phyloP scores from a whole-genome alignment of 1,140 invertebrate genomes.

The Tachypleus tridentatus region DNA sequence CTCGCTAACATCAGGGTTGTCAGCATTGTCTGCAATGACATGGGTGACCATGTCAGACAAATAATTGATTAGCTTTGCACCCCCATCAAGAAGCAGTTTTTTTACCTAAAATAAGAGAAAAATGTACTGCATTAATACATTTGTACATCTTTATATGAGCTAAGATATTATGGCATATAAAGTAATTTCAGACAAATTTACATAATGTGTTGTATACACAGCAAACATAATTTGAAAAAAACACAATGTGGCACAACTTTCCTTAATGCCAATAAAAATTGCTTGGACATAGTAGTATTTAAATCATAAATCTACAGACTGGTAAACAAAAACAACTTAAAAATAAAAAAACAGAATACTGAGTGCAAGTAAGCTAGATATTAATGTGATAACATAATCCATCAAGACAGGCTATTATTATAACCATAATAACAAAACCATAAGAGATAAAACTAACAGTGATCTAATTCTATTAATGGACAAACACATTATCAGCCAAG shows the following conservation, averaged over 20 bases:
- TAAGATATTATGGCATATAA: not conserved
- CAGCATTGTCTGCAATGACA: conserved; percentile 67
- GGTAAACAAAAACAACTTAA: too few species aligned
- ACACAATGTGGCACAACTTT: not conserved
- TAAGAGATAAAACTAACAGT: too few species aligned
- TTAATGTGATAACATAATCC: too few species aligned
- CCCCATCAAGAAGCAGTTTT: conserved; percentile 59
- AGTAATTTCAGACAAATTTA: not conserved
- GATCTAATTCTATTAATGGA: too few species aligned
- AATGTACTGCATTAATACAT: not conserved
- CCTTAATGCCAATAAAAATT: too few species aligned
- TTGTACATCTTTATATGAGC: not conserved
- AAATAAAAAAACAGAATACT: too few species aligned
- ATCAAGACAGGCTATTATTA: too few species aligned
- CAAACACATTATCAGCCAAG: too few species aligned
- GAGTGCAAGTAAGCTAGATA: too few species aligned
- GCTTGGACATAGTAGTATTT: too few species aligned
- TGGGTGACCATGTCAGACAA: conserved; percentile 78
- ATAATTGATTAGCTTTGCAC: conserved; percentile 69
- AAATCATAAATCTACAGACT: too few species aligned
- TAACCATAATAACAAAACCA: too few species aligned
- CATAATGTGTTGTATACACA: not conserved
- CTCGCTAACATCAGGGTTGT: conserved; percentile 63
- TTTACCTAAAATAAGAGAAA: conserved; percentile 45
- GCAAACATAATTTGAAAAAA: conserved; percentile 3